Percentiles rank a stretch among this genome's conserved stretches.
phyloP scores from a whole-genome alignment of 2,797 vertebrate genomes.

The Pangasius larnaudii region DNA sequence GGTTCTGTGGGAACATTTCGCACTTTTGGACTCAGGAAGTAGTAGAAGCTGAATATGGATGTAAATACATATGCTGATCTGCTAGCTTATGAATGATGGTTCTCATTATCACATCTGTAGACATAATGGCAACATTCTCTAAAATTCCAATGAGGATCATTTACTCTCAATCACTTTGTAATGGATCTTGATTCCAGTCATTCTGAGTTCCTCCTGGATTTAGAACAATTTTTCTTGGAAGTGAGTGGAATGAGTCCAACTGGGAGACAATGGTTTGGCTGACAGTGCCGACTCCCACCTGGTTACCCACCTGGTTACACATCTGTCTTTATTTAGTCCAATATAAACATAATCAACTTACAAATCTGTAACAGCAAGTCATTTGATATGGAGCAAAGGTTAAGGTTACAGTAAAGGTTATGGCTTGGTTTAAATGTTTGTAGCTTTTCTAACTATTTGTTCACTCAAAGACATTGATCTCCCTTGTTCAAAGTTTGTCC shows the following conservation, averaged over 20 bases:
- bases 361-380: neutral
- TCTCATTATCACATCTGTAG: slow-evolving; percentile 44
- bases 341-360: neutral
- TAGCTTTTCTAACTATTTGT: neutral
- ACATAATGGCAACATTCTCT: slow-evolving; percentile 25
- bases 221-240: neutral
- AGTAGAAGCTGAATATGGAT: slow-evolving; percentile 1
- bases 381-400: neutral
- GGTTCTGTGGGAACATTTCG: slow-evolving; percentile 17
- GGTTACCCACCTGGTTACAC: neutral
- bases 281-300: neutral
- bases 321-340: neutral
- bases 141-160: slow-evolving; percentile 27
- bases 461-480: neutral
- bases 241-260: slow-evolving; percentile 1
- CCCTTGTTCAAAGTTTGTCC: neutral
- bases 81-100: slow-evolving; percentile 52
- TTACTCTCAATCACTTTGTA: slow-evolving; percentile 13
- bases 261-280: neutral
- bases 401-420: neutral
- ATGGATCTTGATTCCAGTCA: neutral
- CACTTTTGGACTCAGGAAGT: slow-evolving; percentile 11
- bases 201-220: neutral
- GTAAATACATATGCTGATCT: slow-evolving; percentile 46
- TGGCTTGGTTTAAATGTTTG: neutral